Evolutionary conservation across 2,888 invertebrate species (phyloP).

Genomic region (Agonopterix subpropinquella): DNA sequence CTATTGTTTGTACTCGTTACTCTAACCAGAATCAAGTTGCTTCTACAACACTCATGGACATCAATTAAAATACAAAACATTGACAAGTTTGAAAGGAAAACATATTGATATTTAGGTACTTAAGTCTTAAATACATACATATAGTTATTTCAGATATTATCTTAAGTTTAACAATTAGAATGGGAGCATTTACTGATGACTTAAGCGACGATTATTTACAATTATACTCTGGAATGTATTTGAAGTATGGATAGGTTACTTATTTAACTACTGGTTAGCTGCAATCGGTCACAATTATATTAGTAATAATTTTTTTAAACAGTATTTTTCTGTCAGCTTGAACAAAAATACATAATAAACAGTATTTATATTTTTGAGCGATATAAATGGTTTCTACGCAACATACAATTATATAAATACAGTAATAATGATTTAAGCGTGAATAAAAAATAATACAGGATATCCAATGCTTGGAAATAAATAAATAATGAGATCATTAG

Average conservation of each 20-base stretch:
- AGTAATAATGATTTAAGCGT: too few species aligned
- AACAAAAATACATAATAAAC: too few species aligned
- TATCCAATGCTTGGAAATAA: background rate
- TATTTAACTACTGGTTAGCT: too few species aligned
- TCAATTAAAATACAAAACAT: constrained; percentile 23
- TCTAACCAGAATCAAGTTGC: constrained; percentile 10
- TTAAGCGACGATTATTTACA: constrained; percentile 55
- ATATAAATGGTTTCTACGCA: too few species aligned
- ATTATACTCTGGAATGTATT: constrained; percentile 43
- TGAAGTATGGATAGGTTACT: constrained; percentile 38
- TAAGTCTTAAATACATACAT: constrained; percentile 13
- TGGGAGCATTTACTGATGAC: constrained; percentile 16
- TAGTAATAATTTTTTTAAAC: too few species aligned
- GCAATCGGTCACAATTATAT: too few species aligned
- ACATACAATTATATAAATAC: too few species aligned
- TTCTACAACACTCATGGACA: constrained; percentile 28
- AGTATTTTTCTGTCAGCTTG: too few species aligned
- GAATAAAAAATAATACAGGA: too few species aligned
- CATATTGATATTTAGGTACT: constrained; percentile 16
- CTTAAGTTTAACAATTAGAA: constrained; percentile 20
- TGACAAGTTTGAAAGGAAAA: constrained; percentile 13
- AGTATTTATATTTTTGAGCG: too few species aligned
- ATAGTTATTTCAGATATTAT: constrained; percentile 5
- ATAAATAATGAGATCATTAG: constrained; percentile 6
- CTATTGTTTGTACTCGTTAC: too few species aligned